Evolutionary conservation across 2,797 vertebrate genomes (phyloP), one percentile per base, ranked within the genome.

Genomic region (Hyperoplus immaculatus): DNA sequence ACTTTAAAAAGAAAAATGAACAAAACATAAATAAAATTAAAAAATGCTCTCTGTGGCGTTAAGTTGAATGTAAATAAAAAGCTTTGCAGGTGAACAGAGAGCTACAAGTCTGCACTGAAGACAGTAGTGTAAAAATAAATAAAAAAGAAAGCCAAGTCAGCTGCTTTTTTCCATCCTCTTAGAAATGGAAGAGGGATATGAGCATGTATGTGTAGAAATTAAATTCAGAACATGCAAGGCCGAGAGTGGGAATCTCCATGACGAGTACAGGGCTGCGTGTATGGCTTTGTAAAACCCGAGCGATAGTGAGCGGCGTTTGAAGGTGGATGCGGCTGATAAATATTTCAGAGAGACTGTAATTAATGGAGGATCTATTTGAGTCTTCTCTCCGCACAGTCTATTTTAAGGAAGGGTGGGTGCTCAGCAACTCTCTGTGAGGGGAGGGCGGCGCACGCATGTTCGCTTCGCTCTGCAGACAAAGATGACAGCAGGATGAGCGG

Each of bases 361-460:
- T 94, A 95, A 90, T 92, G 86, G 89, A 88, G 81, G 82, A 89
- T 86, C 93, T 95, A 94, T 95, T 93, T 90, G 80, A 94, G 93
- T 72, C 66, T 58, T 87, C 80, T 86, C 88, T 87, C 87, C 81
- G 81, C 85, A 82, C 84, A 78, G 77, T 81, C 90, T 91, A 91
- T 94, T 94, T 93, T 86, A 82, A 92, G 91, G 68, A 76, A 81
- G 84, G 88, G 84, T 88, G 87, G 87, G 82, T 84, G 81, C 80
- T 60, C 72, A 60, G 82, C 81, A 68, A 66, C 83, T 90, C 86
- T 76, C 72, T 85, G 68, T 58, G 57, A 64, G 69, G 29, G 29
- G 29, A 76, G 68, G 78, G 85, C 81, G 76, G 63, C 47, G 39
- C 80, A 75, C 81, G 82, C 81, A 86, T 78, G 80, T 86, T 88